These are phyloP conservation scores for Eupeodes latifasciatus DNA, from an alignment of 2,888 invertebrate species.

Conservation along the genomic window DNA sequence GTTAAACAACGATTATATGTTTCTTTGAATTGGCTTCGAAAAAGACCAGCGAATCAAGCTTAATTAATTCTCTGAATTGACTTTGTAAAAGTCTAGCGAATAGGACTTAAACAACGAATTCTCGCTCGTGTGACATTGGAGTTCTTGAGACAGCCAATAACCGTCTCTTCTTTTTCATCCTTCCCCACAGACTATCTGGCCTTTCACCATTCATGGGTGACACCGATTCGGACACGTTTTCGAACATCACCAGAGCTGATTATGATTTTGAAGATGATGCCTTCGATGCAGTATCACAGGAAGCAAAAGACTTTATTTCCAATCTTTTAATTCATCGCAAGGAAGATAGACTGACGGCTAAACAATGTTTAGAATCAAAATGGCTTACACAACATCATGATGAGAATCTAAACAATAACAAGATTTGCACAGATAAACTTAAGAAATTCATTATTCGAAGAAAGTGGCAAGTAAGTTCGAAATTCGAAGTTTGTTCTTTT, in stretches of 20 bases:
- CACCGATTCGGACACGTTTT: slow-evolving; percentile 93
- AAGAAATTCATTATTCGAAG: slow-evolving; percentile 92
- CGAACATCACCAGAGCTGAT: slow-evolving; percentile 94
- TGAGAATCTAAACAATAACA: slow-evolving; percentile 87
- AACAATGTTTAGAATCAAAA: slow-evolving; percentile 89
- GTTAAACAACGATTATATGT: no score
- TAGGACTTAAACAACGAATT: not conserved
- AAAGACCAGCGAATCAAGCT: no score
- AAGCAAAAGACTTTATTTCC: slow-evolving; percentile 93
- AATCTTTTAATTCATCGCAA: slow-evolving; percentile 90
- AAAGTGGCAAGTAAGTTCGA: slow-evolving; percentile 91
- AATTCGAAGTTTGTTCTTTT: not conserved
- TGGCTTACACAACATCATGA: slow-evolving; percentile 90
- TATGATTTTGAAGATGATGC: slow-evolving; percentile 96
- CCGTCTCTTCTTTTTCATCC: not conserved
- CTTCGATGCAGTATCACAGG: slow-evolving; percentile 92
- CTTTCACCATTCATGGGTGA: slow-evolving; percentile 96
- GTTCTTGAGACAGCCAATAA: no score
- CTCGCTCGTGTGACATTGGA: no score
- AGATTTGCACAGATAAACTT: slow-evolving; percentile 91
- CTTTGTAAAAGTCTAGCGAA: not conserved
- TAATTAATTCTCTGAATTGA: no score
- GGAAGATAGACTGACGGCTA: slow-evolving; percentile 89
- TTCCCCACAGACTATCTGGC: slow-evolving; percentile 90
- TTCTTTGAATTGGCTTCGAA: no score